Evolutionary conservation across 2,113 vertebrate genomes (phyloP).

Genomic region (Lophochroa leadbeateri): DNA sequence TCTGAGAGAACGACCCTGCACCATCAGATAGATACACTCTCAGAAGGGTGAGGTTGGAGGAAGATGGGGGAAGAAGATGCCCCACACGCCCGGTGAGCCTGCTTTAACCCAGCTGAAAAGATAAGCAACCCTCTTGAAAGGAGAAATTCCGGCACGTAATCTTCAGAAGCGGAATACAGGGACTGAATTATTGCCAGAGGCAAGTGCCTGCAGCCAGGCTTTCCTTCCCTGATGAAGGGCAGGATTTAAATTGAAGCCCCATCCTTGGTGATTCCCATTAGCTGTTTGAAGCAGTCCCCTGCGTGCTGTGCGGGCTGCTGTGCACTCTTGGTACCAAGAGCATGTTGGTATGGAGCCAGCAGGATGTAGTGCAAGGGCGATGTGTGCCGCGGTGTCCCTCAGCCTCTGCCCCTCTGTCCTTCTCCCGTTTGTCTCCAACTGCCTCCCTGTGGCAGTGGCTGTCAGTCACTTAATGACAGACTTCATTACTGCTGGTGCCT

Average conservation of each 20-base stretch:
- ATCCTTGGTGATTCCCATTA: background rate
- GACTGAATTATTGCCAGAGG: background rate
- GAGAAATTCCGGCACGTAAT: background rate
- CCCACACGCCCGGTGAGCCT: background rate
- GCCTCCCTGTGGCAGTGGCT: background rate
- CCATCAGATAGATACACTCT: background rate
- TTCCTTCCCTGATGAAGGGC: background rate
- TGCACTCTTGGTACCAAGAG: accelerated
- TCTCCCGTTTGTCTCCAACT: background rate
- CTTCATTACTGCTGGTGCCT: background rate
- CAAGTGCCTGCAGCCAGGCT: background rate
- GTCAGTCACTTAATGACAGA: background rate
- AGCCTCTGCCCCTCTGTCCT: background rate
- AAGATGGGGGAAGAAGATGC: background rate
- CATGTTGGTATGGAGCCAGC: background rate
- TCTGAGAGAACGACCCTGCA: background rate
- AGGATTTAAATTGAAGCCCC: background rate
- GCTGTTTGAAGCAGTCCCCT: background rate
- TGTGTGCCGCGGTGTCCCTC: background rate
- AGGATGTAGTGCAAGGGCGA: accelerated
- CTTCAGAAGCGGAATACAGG: background rate
- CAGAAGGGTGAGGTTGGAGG: background rate
- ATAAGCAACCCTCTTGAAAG: background rate
- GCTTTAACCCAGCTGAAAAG: background rate
- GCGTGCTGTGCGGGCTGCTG: background rate